Percentiles rank a stretch among this genome's conserved stretches.
These are phyloP conservation scores for Lepisosteus osseus DNA, from an alignment of 2,113 vertebrate species.

Conservation along the genomic window DNA sequence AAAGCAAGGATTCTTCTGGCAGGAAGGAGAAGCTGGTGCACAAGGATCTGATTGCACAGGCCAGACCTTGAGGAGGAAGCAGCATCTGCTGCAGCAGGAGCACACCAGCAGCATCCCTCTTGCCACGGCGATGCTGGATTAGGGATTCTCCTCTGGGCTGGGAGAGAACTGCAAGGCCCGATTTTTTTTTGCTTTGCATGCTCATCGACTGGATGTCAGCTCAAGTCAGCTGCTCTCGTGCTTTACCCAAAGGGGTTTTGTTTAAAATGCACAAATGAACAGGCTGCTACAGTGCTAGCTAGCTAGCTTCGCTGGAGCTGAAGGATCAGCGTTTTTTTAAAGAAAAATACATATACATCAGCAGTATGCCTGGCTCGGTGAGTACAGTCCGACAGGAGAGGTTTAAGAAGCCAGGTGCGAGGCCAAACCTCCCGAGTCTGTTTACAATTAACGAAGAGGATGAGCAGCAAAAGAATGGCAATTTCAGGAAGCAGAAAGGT, in stretches of 20 bases:
- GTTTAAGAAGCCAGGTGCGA: slow-evolving; percentile 73
- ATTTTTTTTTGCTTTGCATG: slow-evolving; percentile 21
- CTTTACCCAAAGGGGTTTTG: slow-evolving; percentile 52
- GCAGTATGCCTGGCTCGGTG: slow-evolving; percentile 63
- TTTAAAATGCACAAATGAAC: slow-evolving; percentile 64
- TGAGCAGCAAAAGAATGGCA: slow-evolving; percentile 78
- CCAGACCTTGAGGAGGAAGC: slow-evolving; percentile 33
- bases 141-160: slow-evolving; percentile 53
- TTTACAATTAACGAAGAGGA: slow-evolving; percentile 97
- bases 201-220: slow-evolving; percentile 52
- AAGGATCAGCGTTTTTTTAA: slow-evolving; percentile 24
- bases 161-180: slow-evolving; percentile 48
- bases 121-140: slow-evolving; percentile 49
- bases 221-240: slow-evolving; percentile 64
- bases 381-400: slow-evolving; percentile 65
- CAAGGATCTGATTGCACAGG: slow-evolving; percentile 45
- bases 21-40: slow-evolving; percentile 35
- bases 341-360: slow-evolving; percentile 29
- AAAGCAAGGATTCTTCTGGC: slow-evolving; percentile 23
- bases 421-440: slow-evolving; percentile 70
- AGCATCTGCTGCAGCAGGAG: slow-evolving; percentile 26
- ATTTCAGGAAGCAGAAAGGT: slow-evolving; percentile 72
- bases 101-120: slow-evolving; percentile 42
- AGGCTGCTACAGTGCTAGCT: slow-evolving; percentile 57
- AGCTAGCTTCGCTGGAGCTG: slow-evolving; percentile 51